Conservation (phyloP, 1,140 invertebrate genomes). For the Nilaparvata lugens region DNA sequence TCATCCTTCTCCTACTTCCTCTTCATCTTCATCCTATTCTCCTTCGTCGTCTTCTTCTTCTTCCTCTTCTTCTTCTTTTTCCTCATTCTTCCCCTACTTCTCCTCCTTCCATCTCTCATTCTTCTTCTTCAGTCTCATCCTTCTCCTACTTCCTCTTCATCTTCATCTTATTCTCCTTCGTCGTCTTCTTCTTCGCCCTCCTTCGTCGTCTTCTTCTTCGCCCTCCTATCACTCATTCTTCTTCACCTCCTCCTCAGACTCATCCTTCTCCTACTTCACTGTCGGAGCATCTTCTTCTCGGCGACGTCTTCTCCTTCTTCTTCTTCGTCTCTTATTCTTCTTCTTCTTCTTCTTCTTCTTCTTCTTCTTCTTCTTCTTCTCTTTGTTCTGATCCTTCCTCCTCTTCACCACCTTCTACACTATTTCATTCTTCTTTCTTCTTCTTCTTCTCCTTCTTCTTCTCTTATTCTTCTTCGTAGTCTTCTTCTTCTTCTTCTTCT, state of each 20-base stretch:
- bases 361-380: neutral
- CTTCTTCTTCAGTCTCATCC: no score
- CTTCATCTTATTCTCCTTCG: constrained; percentile 3
- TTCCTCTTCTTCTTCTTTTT: neutral
- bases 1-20: no score
- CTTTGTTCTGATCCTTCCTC: neutral
- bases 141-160: neutral
- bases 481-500: neutral
- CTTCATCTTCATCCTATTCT: no score
- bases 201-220: constrained; percentile 11
- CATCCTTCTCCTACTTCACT: neutral
- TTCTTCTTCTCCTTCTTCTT: neutral
- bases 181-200: neutral
- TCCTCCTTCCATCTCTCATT: no score
- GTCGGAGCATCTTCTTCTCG: no score
- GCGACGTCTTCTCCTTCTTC: neutral
- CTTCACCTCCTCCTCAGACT: neutral
- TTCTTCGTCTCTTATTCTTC: neutral
- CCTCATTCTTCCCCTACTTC: no score
- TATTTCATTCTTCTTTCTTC: no score
- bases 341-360: constrained; percentile 11
- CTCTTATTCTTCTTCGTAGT: constrained; percentile 1
- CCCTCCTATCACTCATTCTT: no score
- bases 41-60: neutral
- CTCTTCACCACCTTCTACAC: neutral